Base-by-base conservation (phyloP, 2,113 vertebrate species). In the Sinocyclocheilus grahami region DNA sequence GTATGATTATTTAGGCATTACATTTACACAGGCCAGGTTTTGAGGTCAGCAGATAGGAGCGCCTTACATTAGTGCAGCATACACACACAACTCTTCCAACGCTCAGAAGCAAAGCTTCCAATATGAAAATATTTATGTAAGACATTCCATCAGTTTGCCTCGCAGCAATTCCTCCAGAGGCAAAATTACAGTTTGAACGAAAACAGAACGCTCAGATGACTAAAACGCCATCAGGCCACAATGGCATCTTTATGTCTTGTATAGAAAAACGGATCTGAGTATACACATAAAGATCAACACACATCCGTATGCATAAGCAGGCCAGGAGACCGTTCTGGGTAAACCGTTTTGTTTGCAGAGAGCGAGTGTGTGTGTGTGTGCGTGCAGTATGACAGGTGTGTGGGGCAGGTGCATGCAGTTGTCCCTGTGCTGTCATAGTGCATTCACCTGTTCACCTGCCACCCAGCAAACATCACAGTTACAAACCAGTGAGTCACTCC, bases 341-440 rank as follows among this genome's bases (percentile, higher is more conserved):
- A 82, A 82, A 82, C 78, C 81, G 69, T 76, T 58, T 55, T 93
- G 91, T 93, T 94, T 94, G 88, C 88, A 86, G 90, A 93, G 90
- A 77, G 88, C 87, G 69, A 86, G 74, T 4, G 20, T 16, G 78
- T 76, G 90, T 72, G 88, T 89, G 78, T 84, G 82, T 53, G 81
- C 86, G 82, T 53, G 81, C 86, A 82, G 88, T 76, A 74, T 74
- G 89, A 89, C 93, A 95, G 93, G 93, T 93, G 94, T 81, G 87
- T 37, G 82, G 89, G 90, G 91, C 94, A 95, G 94, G 94, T 95
- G 93, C 90, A 89, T 63, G 84, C 85, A 69, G 87, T 87, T 90
- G 89, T 87, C 88, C 89, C 87, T 20, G 14, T 90, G 20, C 91
- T 91, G 90, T 93, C 91, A 82, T 71, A 67, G 84, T 83, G 80